Evolutionary conservation across 2,797 vertebrate species (phyloP).

Genomic region (Hylomyscus alleni): DNA sequence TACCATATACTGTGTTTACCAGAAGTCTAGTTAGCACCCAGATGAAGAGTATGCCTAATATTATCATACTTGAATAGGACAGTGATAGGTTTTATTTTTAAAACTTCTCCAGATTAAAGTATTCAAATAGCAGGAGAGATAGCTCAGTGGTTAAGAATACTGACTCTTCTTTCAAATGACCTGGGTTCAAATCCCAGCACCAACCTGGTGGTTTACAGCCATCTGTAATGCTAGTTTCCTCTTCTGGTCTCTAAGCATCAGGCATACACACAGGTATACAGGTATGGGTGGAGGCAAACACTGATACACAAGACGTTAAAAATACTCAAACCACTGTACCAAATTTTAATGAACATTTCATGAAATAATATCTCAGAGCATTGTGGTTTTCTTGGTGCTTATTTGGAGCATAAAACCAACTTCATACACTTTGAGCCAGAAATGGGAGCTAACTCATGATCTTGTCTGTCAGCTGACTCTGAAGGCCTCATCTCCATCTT

Average conservation of each 20-base stretch:
- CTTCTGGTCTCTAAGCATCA: not conserved
- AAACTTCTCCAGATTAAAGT: conserved; percentile 40
- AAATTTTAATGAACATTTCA: not conserved
- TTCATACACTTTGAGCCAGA: not conserved
- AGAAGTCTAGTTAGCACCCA: not conserved
- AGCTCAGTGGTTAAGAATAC: not conserved
- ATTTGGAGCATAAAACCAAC: not conserved
- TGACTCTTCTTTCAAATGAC: not conserved
- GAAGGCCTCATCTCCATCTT: too few species aligned
- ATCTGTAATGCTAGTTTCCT: not conserved
- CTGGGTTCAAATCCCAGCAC: not conserved
- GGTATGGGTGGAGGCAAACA: not conserved
- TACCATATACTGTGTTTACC: not conserved
- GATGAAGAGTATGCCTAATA: not conserved
- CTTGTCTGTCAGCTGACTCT: not conserved
- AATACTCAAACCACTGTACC: not conserved
- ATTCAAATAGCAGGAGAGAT: not conserved
- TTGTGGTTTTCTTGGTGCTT: conserved; percentile 7
- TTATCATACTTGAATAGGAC: not conserved
- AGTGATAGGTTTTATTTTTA: conserved; percentile 15
- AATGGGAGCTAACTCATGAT: not conserved
- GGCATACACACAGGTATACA: not conserved
- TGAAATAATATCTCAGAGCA: not conserved
- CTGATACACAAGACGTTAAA: not conserved
- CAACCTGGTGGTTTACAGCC: not conserved